Evolutionary conservation across 2,113 vertebrate genomes (phyloP).

Genomic region (Toxotes chatareus): DNA sequence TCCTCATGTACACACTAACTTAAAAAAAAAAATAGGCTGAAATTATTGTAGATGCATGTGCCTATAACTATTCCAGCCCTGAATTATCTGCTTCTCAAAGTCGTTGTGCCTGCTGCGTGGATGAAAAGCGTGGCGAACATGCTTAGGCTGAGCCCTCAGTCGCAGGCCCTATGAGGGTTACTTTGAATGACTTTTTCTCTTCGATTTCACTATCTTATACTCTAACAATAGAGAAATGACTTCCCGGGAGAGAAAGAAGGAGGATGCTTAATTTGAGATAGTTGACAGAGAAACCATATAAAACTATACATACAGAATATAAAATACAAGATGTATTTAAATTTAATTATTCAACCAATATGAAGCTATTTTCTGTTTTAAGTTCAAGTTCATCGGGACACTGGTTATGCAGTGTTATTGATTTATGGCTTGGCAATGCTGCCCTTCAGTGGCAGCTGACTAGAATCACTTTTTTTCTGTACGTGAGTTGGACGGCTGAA

Average conservation of each 20-base stretch:
- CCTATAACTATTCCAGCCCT: constrained; percentile 52
- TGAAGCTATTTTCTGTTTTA: constrained; percentile 13
- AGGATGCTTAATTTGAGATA: constrained; percentile 37
- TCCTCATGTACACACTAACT: not conserved
- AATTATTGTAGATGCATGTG: constrained; percentile 27
- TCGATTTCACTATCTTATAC: constrained; percentile 55
- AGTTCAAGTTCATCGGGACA: constrained; percentile 56
- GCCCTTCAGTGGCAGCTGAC: constrained; percentile 81
- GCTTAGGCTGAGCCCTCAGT: constrained; percentile 79
- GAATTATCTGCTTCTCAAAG: constrained; percentile 67
- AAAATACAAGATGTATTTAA: constrained; percentile 31
- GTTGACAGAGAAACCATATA: constrained; percentile 31
- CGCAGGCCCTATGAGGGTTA: constrained; percentile 73
- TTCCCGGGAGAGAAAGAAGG: constrained; percentile 26
- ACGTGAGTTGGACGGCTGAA: constrained; percentile 28
- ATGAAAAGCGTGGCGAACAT: constrained; percentile 76
- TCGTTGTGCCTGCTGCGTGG: constrained; percentile 69
- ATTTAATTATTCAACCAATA: constrained; percentile 19
- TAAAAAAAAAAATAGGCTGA: constrained; percentile 1
- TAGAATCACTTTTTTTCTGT: constrained; percentile 72
- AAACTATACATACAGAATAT: constrained; percentile 16
- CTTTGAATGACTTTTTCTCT: constrained; percentile 68
- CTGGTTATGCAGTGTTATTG: constrained; percentile 59
- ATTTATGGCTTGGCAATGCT: constrained; percentile 83
- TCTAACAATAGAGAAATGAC: constrained; percentile 60